These are phyloP conservation scores for Theretra japonica DNA, from an alignment of 2,888 invertebrate species.

Conservation along the genomic window DNA sequence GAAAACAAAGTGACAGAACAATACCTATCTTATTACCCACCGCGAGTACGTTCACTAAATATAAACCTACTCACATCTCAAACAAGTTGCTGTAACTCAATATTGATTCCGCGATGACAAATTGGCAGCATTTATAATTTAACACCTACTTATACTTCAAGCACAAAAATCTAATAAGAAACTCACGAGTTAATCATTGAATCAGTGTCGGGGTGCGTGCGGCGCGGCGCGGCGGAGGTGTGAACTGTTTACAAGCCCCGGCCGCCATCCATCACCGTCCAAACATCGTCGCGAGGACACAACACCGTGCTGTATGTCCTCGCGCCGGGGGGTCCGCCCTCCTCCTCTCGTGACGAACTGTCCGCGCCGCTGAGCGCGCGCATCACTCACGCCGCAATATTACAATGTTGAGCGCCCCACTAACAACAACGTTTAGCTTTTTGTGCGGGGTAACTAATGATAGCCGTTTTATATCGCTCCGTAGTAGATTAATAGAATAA, in stretches of 20 bases:
- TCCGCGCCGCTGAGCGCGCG: background rate
- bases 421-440: slow-evolving; percentile 6
- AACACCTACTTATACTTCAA: background rate
- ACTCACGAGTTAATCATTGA: slow-evolving; percentile 19
- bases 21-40: too few species aligned
- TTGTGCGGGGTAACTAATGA: background rate
- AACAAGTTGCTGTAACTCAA: background rate
- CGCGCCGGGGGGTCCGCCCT: slow-evolving; percentile 10
- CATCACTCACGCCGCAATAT: background rate
- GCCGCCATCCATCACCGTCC: slow-evolving; percentile 68
- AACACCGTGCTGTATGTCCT: slow-evolving; percentile 38
- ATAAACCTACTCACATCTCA: background rate
- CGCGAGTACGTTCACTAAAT: background rate
- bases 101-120: background rate
- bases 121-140: slow-evolving; percentile 16
- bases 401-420: background rate
- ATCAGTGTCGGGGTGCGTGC: slow-evolving; percentile 28
- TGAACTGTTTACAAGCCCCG: slow-evolving; percentile 71
- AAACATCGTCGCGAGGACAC: slow-evolving; percentile 55
- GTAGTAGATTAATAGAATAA: background rate
- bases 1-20: background rate
- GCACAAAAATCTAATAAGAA: slow-evolving; percentile 10
- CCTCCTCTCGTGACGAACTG: slow-evolving; percentile 4
- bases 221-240: slow-evolving; percentile 53
- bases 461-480: background rate